Evolutionary conservation across 2,888 invertebrate genomes (phyloP).

Genomic region (Eupithecia subumbrata): DNA sequence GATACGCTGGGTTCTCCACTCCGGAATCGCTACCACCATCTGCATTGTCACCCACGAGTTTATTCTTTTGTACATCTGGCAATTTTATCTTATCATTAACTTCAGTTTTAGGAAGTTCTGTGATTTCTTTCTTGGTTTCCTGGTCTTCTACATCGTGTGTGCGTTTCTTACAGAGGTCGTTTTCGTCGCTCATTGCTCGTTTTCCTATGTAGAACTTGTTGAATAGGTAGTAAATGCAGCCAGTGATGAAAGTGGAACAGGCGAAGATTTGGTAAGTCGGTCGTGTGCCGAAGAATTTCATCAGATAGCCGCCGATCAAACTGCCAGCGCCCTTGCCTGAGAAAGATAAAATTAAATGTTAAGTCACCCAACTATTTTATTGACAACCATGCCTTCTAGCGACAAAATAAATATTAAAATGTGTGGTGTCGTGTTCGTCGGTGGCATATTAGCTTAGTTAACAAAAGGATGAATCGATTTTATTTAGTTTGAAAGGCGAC

Average conservation of each 20-base stretch:
- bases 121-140: slow-evolving; percentile 57
- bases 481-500: no score
- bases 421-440: no score
- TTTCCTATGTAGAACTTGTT: slow-evolving; percentile 86
- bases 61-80: slow-evolving; percentile 45
- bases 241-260: slow-evolving; percentile 85
- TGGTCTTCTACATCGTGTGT: slow-evolving; percentile 66
- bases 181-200: slow-evolving; percentile 78
- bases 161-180: slow-evolving; percentile 84
- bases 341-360: slow-evolving; percentile 2
- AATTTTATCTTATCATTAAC: slow-evolving; percentile 25
- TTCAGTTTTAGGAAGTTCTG: slow-evolving; percentile 63
- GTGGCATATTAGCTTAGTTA: no score
- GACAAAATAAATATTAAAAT: no score
- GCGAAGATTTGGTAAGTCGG: slow-evolving; percentile 89
- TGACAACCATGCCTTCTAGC: no score
- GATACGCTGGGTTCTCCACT: slow-evolving; percentile 76
- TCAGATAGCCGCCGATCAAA: slow-evolving; percentile 89
- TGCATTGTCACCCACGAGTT: slow-evolving; percentile 62
- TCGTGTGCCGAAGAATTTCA: slow-evolving; percentile 88
- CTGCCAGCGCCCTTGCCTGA: slow-evolving; percentile 90
- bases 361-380: no score
- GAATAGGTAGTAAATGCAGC: slow-evolving; percentile 87
- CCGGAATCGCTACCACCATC: slow-evolving; percentile 80
- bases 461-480: no score